Evolutionary conservation across 2,113 vertebrate species (phyloP), one percentile per base, ranked within the genome.

Genomic region (Eptesicus fuscus): DNA sequence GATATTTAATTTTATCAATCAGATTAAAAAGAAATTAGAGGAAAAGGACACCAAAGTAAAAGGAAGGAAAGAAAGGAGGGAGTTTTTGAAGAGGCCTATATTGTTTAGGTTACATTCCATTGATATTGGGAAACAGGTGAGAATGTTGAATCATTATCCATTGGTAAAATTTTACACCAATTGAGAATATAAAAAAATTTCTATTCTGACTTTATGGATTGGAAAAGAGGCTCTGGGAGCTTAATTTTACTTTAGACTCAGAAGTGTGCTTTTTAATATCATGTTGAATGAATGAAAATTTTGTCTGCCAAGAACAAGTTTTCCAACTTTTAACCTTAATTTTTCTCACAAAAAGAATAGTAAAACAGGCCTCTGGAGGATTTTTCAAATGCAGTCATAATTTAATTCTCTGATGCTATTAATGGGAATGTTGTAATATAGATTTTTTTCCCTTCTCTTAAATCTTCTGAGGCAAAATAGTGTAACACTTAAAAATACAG

Each of bases 271-370:
- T 92, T 95, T 93, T 80, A 79, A 80, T 53, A 44, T 70, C 20
- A 56, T 53, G n/a, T 30, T 77, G 59, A 93, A 71, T 73, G 65
- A 91, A 91, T 65, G 71, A 71, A 94, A 96, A 84, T 28, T 78
- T 67, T 86, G 20, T 87, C 61, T 90, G 44, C 77, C 49, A 92
- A 90, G 28, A 86, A 44, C 11, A 93, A 83, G 65, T 79, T 95
- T 95, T 91, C 73, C 70, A n/a, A 91, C 28, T 95, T 92, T 53
- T 94, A 86, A 88, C 47, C 88, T 92, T 90, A 94, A 92, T 92
- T 93, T 96, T 96, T 93, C 23, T 90, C 78, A 91, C n/a, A 86
- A 13, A 79, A 4, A 16, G 28, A 85, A 94, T 67, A 83, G 47
- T 22, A 78, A 88, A 40, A 84, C 56, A 91, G 65, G 5, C 37